phyloP scores from a whole-genome alignment of 2,797 vertebrate species.

The Eidolon dupreanum region DNA sequence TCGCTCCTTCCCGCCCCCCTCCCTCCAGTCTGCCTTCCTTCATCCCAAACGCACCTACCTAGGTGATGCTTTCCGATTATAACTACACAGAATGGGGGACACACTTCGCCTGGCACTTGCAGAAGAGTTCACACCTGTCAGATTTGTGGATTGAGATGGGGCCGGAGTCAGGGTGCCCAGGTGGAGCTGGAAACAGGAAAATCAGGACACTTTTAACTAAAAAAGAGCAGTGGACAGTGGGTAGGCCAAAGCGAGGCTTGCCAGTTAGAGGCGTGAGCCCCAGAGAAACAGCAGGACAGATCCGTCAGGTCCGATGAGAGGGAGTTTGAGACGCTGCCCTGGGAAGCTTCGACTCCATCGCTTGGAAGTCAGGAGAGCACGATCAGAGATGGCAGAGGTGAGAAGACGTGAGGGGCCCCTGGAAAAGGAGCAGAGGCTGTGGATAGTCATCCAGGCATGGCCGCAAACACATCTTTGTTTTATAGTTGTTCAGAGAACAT shows the following conservation, averaged over 20 bases:
- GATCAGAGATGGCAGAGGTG: not conserved
- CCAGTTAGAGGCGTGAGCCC: not conserved
- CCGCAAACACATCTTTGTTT: not conserved
- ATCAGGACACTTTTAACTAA: not conserved
- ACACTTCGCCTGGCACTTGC: not conserved
- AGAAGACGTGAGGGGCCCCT: not conserved
- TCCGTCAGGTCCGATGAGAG: not conserved
- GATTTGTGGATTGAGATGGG: not conserved
- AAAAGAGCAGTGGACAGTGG: not conserved
- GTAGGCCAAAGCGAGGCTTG: not conserved
- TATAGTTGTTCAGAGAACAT: not conserved
- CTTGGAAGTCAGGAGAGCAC: too few species aligned
- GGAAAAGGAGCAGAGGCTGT: not conserved
- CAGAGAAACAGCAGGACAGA: not conserved
- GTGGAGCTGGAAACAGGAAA: not conserved
- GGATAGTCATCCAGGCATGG: not conserved
- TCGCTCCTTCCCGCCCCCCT: too few species aligned
- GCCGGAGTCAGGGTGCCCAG: not conserved
- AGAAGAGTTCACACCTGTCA: not conserved
- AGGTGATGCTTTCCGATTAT: not conserved
- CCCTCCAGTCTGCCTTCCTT: not conserved
- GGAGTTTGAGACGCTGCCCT: not conserved
- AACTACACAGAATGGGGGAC: not conserved
- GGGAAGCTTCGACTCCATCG: not conserved
- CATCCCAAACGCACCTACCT: not conserved